Evolutionary conservation across 2,113 vertebrate species (phyloP).

Genomic region (Candoia aspera): DNA sequence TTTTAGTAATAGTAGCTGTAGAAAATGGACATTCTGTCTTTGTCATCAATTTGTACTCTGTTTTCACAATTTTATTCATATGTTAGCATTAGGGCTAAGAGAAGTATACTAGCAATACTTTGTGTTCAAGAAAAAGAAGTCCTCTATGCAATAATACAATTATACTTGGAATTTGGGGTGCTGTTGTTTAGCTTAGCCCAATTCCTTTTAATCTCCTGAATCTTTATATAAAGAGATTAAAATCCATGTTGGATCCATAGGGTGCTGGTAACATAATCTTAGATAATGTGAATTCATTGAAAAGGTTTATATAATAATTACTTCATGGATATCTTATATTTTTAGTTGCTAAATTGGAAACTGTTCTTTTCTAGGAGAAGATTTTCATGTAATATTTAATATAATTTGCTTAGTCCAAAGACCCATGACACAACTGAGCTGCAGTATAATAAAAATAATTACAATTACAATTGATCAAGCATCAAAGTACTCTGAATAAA

Average conservation of each 20-base stretch:
- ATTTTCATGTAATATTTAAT: background rate
- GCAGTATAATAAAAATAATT: background rate
- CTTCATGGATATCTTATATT: background rate
- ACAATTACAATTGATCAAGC: background rate
- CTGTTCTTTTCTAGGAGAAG: background rate
- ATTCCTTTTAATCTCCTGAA: background rate
- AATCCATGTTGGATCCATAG: background rate
- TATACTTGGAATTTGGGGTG: background rate
- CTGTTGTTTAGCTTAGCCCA: background rate
- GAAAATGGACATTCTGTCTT: background rate
- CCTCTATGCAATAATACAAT: background rate
- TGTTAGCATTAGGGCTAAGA: rapidly evolving
- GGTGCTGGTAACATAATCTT: background rate
- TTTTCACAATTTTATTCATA: background rate
- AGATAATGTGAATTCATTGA: background rate
- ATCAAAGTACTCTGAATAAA: background rate
- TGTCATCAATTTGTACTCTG: background rate
- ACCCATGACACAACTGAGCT: background rate
- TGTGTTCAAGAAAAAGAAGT: rapidly evolving
- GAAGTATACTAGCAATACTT: background rate
- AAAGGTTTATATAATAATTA: background rate
- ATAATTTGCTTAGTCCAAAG: background rate
- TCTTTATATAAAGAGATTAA: background rate
- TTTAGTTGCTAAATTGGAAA: background rate
- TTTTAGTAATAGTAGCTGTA: background rate